Conservation (phyloP, 1,140 invertebrate species). For the Musca domestica region DNA sequence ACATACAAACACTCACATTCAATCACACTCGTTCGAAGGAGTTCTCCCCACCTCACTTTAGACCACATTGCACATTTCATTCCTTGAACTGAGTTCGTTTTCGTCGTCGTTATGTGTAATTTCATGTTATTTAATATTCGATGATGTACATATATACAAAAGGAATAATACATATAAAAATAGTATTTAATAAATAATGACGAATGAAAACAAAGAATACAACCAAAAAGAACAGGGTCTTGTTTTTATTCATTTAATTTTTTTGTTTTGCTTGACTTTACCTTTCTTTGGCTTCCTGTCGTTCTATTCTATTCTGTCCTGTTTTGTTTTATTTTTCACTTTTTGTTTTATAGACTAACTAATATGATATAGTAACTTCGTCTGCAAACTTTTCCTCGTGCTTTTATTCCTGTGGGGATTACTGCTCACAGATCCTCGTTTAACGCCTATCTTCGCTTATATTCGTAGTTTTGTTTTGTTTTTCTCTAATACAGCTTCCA, state of each 20-base stretch:
- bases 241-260: not conserved
- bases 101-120: no score
- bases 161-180: no score
- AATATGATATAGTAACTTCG: constrained; percentile 22
- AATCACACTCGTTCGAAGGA: no score
- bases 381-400: not conserved
- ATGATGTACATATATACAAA: no score
- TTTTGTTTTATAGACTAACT: constrained; percentile 20
- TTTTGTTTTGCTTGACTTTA: not conserved
- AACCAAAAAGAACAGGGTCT: no score
- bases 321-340: not conserved
- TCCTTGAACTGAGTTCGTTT: no score
- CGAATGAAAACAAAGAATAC: no score
- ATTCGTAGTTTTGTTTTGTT: not conserved
- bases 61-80: no score
- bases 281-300: not conserved
- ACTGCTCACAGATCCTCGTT: not conserved
- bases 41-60: no score
- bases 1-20: no score
- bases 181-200: no score
- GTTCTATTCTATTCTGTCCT: not conserved
- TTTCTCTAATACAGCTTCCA: constrained; percentile 1
- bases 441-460: not conserved
- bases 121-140: no score
- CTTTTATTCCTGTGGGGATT: not conserved